Evolutionary conservation across 2,888 invertebrate genomes (phyloP).

Genomic region (Drosophila nigritarsus): DNA sequence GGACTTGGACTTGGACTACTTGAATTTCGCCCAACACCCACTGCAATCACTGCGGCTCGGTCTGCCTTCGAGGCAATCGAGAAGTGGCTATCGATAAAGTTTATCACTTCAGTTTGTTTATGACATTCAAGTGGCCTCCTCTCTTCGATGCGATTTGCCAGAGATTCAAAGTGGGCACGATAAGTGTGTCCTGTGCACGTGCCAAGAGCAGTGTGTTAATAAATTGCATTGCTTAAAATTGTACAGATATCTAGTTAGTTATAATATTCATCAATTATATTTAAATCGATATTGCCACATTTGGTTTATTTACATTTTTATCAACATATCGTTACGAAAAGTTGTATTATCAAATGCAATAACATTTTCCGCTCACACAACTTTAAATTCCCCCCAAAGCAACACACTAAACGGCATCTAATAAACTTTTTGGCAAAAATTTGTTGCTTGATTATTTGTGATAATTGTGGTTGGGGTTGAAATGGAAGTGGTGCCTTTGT

Average conservation of each 20-base stretch:
- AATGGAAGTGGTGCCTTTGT: neutral
- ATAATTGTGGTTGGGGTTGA: slow-evolving; percentile 6
- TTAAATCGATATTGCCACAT: neutral
- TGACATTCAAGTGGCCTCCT: slow-evolving; percentile 21
- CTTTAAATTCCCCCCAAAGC: neutral
- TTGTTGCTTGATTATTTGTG: slow-evolving; percentile 26
- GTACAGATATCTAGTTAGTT: neutral
- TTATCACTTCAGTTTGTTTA: slow-evolving; percentile 41
- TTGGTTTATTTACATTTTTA: neutral
- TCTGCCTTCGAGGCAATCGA: neutral
- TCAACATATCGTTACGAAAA: neutral
- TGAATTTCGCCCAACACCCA: neutral
- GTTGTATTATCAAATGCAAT: neutral
- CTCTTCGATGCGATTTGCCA: slow-evolving; percentile 22
- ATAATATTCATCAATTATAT: neutral
- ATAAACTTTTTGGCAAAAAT: slow-evolving; percentile 20
- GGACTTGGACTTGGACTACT: neutral
- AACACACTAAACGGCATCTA: neutral
- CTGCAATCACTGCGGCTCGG: neutral
- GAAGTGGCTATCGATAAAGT: slow-evolving; percentile 28
- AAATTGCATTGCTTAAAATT: slow-evolving; percentile 1
- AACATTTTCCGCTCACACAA: neutral
- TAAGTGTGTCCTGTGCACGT: slow-evolving; percentile 14
- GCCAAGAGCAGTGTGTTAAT: neutral
- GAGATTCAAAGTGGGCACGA: slow-evolving; percentile 9